Base-by-base conservation (phyloP, 2,888 invertebrate species). In the Ptilodon capucinus region DNA sequence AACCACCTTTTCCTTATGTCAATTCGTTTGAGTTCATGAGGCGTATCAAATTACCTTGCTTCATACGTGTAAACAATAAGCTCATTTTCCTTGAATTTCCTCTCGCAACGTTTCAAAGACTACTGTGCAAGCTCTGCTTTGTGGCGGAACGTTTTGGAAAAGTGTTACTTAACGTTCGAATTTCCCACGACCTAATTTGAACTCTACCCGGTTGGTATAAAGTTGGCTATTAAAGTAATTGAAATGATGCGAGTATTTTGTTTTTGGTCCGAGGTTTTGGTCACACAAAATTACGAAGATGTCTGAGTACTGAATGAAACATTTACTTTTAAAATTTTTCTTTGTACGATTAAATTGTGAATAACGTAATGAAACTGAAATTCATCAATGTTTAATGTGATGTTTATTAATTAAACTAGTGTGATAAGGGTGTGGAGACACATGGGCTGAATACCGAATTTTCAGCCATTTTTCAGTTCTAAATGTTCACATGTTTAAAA, bases 191-290 rank as follows among this genome's bases (percentile, higher is more conserved):
- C 34, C 45, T 45, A 60, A 51, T 53, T 36, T 59, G 43, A 54
- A 54, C 57, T 63, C 58, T 57, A 44, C 2, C 18, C 16, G 11
- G 16, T 46, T 28, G 49, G 41, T 18, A 42, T 60, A 60, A 55
- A 51, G 48, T 36, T 18, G 13, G 11, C 19, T 23, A 16, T 28
- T 40, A 17, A 38, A 44, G 41, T 42, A 28, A 40, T 40, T 38
- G 13, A 11, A 21, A 19, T 8, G n/a, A 39, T 48, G 50, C 17
- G 25, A 32, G 40, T 35, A 47, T 55, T 57, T 59, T 66, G 64
- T 69, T 71, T 72, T 67, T 56, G 65, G 71, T 71, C 46, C 53
- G 36, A n/a, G n/a, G n/a, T 50, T 59, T 64, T 58, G n/a, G n/a
- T n/a, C 64, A 73, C 69, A 65, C 55, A 56, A 60, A 64, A 62